Conservation (phyloP, 2,797 vertebrate genomes). For the Sebastes kiyomatsui region DNA sequence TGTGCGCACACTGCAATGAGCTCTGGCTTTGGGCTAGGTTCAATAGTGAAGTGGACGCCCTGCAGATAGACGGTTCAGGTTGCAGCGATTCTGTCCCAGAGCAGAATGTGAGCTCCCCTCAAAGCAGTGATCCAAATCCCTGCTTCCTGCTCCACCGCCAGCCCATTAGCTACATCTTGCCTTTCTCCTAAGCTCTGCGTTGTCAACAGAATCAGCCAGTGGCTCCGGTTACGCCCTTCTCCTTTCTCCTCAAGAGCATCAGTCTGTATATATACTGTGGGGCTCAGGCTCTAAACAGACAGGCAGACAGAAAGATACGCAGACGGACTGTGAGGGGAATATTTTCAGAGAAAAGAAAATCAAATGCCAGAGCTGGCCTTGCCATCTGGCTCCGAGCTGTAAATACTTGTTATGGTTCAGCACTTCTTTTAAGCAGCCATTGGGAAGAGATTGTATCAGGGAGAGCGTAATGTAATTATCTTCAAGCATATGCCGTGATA, state of each 20-base stretch:
- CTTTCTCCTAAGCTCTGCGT: slow-evolving; percentile 68
- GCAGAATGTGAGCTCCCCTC: slow-evolving; percentile 75
- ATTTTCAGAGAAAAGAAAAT: slow-evolving; percentile 38
- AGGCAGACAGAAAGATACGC: slow-evolving; percentile 24
- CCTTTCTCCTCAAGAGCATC: slow-evolving; percentile 66
- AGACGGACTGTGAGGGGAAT: slow-evolving; percentile 8
- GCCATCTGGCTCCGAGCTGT: slow-evolving; percentile 50
- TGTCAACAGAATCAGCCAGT: slow-evolving; percentile 44
- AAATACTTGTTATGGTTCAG: slow-evolving; percentile 48
- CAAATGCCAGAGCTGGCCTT: slow-evolving; percentile 21
- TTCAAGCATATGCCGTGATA: slow-evolving; percentile 49
- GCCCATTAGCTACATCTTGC: slow-evolving; percentile 60
- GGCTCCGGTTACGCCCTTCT: slow-evolving; percentile 71
- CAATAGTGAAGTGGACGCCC: slow-evolving; percentile 29
- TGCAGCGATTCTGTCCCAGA: slow-evolving; percentile 61
- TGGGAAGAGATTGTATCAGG: slow-evolving; percentile 44
- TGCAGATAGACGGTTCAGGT: slow-evolving; percentile 55
- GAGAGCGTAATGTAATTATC: slow-evolving; percentile 60
- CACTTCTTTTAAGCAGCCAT: slow-evolving; percentile 29
- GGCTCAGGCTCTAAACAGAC: not conserved
- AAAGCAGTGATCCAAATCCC: slow-evolving; percentile 57
- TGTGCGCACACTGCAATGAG: slow-evolving; percentile 4
- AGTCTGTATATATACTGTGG: not conserved
- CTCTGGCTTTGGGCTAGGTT: slow-evolving; percentile 40
- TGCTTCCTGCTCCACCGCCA: slow-evolving; percentile 57